Percentiles rank a stretch among this genome's conserved stretches.
Evolutionary conservation across 1,140 invertebrate genomes (phyloP).

Genomic region (Leptinotarsa defecta): DNA sequence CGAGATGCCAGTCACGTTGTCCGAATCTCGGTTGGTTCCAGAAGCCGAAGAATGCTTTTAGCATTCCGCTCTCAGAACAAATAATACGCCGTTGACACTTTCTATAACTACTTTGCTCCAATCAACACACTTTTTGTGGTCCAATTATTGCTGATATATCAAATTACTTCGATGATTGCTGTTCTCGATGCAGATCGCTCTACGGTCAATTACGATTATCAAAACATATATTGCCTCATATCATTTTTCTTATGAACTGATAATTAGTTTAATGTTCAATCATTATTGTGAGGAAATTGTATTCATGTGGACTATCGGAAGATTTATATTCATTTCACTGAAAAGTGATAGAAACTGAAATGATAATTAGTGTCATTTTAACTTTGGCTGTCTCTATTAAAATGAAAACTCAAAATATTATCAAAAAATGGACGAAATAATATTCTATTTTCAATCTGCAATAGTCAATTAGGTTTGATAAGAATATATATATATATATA

Average conservation of each 20-base stretch:
- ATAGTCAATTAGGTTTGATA: no score
- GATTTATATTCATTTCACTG: no score
- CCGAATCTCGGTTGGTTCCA: conserved; percentile 41
- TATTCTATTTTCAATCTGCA: no score
- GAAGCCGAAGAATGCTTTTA: conserved; percentile 46
- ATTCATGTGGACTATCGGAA: no score
- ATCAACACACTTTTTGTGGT: conserved; percentile 41
- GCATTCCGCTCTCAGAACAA: conserved; percentile 44
- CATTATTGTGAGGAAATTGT: neutral
- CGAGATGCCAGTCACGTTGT: conserved; percentile 47
- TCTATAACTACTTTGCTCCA: conserved; percentile 31
- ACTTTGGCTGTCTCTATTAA: no score
- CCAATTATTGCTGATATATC: conserved; percentile 37
- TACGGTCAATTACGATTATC: conserved; percentile 11
- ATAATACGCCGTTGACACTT: conserved; percentile 38
- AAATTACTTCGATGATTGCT: conserved; percentile 21
- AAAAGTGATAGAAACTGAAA: no score
- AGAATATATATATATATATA: no score
- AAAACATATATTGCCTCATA: neutral
- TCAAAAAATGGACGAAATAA: no score
- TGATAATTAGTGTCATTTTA: no score
- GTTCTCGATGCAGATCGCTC: conserved; percentile 10
- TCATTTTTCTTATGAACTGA: neutral
- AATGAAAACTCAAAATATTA: no score
- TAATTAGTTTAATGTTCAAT: neutral